Evolutionary conservation across 2,113 vertebrate genomes (phyloP), one percentile per base, ranked within the genome.

Genomic region (Urocitellus parryii): DNA sequence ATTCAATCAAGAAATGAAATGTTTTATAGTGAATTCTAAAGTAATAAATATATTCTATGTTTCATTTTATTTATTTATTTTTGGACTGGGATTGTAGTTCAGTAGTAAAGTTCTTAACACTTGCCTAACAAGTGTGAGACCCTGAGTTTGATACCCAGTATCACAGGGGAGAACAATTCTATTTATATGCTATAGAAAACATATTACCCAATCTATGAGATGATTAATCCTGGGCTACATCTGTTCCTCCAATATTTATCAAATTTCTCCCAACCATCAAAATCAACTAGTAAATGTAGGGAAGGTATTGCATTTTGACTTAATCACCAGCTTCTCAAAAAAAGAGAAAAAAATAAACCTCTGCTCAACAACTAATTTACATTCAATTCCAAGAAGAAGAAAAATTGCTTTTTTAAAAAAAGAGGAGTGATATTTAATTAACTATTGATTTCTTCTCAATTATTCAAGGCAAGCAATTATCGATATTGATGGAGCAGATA

Each of bases 361-460:
- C 65, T 65, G 32, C 73, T 91, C 93, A 78, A 95, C 68, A 88
- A 80, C 96, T 97, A 91, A 96, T 97, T 97, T 97, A 93, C 56
- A 97, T 98, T 98, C 95, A 51, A 2, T 85, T 87, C 45, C 39
- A 96, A 97, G 94, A 92, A 92, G 24, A 11, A 97, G 90, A 95
- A 81, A 81, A 98, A 97, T 86, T 32, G 79, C 67, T 77, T 96
- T 79, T 89, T 53, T 70, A 42, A 95, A 85, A 85, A 72, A 48
- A 65, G 51, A 95, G 68, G 67, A 65, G 27, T 83, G 94, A 96
- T 94, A 92, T 97, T 97, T 98, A 98, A 98, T 98, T 97, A 98
- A 96, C 96, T 98, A 84, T 92, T 96, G 97, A 96, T 97, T 97
- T 97, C 72, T 97, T 92, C 93, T 97, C 95, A 97, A 68, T 98